phyloP scores from a whole-genome alignment of 2,888 invertebrate species.

The Synergus gifuensis region DNA sequence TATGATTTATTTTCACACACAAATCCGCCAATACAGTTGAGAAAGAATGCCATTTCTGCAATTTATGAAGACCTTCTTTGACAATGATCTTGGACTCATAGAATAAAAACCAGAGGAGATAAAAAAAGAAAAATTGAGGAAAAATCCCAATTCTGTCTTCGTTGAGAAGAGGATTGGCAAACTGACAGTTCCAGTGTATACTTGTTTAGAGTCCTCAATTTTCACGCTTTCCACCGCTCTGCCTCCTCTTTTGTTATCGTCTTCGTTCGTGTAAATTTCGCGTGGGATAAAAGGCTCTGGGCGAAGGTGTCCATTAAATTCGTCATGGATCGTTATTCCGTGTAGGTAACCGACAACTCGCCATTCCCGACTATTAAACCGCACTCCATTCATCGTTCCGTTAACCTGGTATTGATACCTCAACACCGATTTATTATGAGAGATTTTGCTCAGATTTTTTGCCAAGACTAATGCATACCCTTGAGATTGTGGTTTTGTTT shows the following conservation, averaged over 20 bases:
- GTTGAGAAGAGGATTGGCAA: conserved; percentile 47
- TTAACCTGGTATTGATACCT: conserved; percentile 53
- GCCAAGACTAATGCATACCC: conserved; percentile 3
- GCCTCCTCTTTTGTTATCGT: conserved; percentile 41
- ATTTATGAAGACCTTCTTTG: conserved; percentile 20
- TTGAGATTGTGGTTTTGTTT: neutral
- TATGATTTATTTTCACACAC: conserved; percentile 11
- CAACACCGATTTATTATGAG: conserved; percentile 51
- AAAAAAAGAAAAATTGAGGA: neutral
- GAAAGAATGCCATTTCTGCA: neutral
- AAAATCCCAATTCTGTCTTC: neutral
- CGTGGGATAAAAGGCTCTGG: conserved; percentile 41
- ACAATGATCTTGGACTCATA: conserved; percentile 11
- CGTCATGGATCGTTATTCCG: conserved; percentile 41
- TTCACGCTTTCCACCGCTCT: conserved; percentile 61
- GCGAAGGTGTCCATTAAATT: conserved; percentile 36
- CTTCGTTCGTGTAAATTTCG: conserved; percentile 40
- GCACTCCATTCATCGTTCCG: conserved; percentile 47
- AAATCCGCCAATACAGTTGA: neutral
- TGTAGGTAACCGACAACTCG: conserved; percentile 45
- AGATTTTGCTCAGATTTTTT: conserved; percentile 35
- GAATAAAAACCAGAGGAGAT: neutral
- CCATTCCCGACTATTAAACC: conserved; percentile 50
- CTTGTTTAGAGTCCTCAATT: conserved; percentile 58
- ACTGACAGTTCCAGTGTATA: conserved; percentile 56